Evolutionary conservation across 2,113 vertebrate genomes (phyloP), one percentile per base, ranked within the genome.

Genomic region (Chaetodon auriga): DNA sequence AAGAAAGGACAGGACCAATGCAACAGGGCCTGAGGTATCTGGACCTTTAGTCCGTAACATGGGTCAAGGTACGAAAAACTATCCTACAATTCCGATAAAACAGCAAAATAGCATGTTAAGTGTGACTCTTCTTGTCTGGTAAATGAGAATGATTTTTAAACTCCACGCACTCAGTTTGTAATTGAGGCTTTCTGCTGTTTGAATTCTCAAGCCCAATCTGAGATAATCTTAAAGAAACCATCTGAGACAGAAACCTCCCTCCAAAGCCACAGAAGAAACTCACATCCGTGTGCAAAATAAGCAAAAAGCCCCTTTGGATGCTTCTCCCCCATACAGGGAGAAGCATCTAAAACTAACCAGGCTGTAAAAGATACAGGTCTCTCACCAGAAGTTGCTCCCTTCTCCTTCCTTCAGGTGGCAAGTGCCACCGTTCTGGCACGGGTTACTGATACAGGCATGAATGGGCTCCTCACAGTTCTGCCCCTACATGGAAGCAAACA

Each of bases 341-440:
- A 46, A 36, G 30, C 0, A 12, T 18, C 12, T 3, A 16, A 58
- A 18, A 51, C 41, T 19, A 57, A 54, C 2, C 36, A 51, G 23
- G 6, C 0, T 46, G 13, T 10, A 46, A 54, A 64, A 68, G 25
- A 14, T 25, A 13, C 23, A 13, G 43, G 43, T 71, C 16, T 92
- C 96, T 89, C 93, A 99, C 98, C 98, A 98, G 90, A 97, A 99
- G 90, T 96, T 97, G 87, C 96, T 96, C 46, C 96, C 96, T 81
- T 96, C 97, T 86, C 97, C 98, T 93, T 99, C 98, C 87, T 99
- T 99, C 88, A 99, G 94, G 70, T 99, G 96, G 80, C 98, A 99
- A 3, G 97, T 99, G 81, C 97, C 98, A 4, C 96, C 95, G 8
- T 98, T 96, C 74, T 97, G 94, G 86, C 98, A 99, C 0, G 98